These are phyloP conservation scores for Seira ritae DNA, from an alignment of 2,888 invertebrate species.

Conservation along the genomic window DNA sequence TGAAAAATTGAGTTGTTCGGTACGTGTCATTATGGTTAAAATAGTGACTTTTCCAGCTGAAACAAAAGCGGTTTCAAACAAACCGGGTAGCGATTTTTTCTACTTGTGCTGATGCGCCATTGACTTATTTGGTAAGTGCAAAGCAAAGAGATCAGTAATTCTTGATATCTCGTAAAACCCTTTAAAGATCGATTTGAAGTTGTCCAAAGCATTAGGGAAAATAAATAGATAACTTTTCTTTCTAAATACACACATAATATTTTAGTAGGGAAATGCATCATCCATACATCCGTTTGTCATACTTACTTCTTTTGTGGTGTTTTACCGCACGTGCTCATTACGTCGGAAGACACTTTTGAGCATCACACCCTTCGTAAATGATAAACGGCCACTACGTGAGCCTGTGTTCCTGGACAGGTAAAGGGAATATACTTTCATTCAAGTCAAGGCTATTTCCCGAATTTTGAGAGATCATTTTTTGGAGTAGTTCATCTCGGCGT, in stretches of 20 bases:
- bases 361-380: slow-evolving; percentile 66
- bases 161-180: too few relatives aligned
- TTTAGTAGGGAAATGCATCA: background rate
- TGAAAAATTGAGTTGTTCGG: too few relatives aligned
- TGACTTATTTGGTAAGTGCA: too few relatives aligned
- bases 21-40: too few relatives aligned
- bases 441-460: too few relatives aligned
- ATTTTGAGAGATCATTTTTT: too few relatives aligned
- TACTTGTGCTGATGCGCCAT: too few relatives aligned
- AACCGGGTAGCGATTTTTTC: too few relatives aligned
- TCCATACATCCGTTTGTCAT: slow-evolving; percentile 21
- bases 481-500: too few relatives aligned
- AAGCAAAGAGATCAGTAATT: too few relatives aligned
- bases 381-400: slow-evolving; percentile 57
- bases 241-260: background rate
- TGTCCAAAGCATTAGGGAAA: background rate
- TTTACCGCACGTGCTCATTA: slow-evolving; percentile 67
- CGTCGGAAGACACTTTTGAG: slow-evolving; percentile 63
- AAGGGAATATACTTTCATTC: background rate
- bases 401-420: slow-evolving; percentile 5
- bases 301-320: slow-evolving; percentile 17
- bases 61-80: too few relatives aligned
- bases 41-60: too few relatives aligned
- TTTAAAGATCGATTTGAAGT: background rate
- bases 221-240: background rate